Conservation (phyloP, 2,888 invertebrate genomes). For the Rhorus exstirpatorius region DNA sequence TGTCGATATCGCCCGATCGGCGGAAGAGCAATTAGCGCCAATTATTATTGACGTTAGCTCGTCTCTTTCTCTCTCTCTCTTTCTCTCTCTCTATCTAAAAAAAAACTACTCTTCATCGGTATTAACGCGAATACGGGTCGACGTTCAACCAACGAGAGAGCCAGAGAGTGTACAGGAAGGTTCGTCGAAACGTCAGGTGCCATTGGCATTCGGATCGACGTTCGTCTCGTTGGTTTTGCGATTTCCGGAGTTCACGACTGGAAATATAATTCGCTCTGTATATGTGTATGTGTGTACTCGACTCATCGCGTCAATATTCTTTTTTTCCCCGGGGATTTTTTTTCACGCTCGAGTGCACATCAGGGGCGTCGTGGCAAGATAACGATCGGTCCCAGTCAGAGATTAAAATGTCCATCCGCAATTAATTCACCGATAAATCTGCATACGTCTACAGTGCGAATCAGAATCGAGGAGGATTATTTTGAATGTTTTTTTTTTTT, state of each 20-base stretch:
- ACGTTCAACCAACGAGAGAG: conserved; percentile 55
- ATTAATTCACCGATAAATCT: conserved; percentile 59
- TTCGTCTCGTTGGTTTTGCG: conserved; percentile 61
- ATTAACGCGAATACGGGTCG: conserved; percentile 57
- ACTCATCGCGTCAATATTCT: conserved; percentile 51
- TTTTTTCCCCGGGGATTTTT: conserved; percentile 52
- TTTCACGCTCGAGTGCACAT: conserved; percentile 59
- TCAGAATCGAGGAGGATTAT: neutral
- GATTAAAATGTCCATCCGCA: conserved; percentile 64
- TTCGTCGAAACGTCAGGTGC: conserved; percentile 70
- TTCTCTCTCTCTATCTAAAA: conserved; percentile 26
- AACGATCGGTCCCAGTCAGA: conserved; percentile 60
- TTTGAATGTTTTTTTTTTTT: neutral
- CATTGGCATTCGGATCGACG: conserved; percentile 69
- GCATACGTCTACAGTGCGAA: conserved; percentile 18
- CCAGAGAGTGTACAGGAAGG: conserved; percentile 43
- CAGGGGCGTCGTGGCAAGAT: conserved; percentile 55
- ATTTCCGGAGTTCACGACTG: conserved; percentile 59
- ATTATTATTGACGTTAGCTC: conserved; percentile 61
- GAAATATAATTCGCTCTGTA: conserved; percentile 53
- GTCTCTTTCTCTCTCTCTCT: conserved; percentile 25
- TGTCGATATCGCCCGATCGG: conserved; percentile 54
- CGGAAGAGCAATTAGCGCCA: conserved; percentile 64
- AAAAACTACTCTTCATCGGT: conserved; percentile 65
- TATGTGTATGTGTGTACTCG: conserved; percentile 33